These are phyloP conservation scores for Trypoxylus dichotomus DNA, from an alignment of 1,140 invertebrate species.

Conservation along the genomic window DNA sequence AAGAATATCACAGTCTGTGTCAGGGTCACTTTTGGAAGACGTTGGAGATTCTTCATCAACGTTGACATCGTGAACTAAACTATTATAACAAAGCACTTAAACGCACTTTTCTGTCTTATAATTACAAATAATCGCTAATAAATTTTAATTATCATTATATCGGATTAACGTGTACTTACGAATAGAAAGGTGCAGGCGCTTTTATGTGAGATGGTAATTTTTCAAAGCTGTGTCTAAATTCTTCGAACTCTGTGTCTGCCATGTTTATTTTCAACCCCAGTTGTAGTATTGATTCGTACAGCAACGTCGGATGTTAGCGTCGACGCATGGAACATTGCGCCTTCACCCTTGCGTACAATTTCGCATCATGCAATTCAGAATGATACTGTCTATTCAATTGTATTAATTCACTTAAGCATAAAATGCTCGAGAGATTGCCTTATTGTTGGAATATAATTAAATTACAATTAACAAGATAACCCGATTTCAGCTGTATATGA, in stretches of 20 bases:
- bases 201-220: conserved; percentile 74
- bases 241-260: conserved; percentile 90
- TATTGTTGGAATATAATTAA: conserved; percentile 35
- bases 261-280: conserved; percentile 60
- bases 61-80: conserved; percentile 76
- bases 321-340: conserved; percentile 35
- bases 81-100: conserved; percentile 45
- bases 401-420: conserved; percentile 32
- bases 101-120: background rate
- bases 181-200: conserved; percentile 71
- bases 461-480: conserved; percentile 29
- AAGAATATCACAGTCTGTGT: conserved; percentile 52
- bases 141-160: conserved; percentile 7
- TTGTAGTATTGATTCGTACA: conserved; percentile 42
- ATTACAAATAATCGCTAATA: background rate
- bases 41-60: conserved; percentile 75
- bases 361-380: conserved; percentile 10
- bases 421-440: conserved; percentile 33
- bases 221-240: conserved; percentile 85
- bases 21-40: conserved; percentile 70
- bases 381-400: conserved; percentile 29
- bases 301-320: conserved; percentile 18
- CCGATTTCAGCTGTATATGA: conserved; percentile 20
- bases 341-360: conserved; percentile 15
- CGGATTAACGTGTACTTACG: conserved; percentile 59